Conservation (phyloP, 2,797 vertebrate genomes). For the Sebastes flavidus region DNA sequence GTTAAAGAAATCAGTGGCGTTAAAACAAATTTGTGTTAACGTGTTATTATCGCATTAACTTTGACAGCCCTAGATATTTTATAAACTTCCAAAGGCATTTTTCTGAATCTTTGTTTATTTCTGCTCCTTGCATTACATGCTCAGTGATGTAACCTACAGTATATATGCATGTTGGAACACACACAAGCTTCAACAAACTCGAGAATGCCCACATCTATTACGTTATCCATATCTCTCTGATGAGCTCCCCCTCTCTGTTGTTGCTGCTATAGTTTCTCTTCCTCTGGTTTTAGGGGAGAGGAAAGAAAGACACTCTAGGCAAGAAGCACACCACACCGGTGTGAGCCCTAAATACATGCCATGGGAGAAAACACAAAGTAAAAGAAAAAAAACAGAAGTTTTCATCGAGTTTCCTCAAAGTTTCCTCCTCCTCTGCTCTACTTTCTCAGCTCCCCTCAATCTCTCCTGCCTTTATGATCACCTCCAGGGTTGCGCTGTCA, state of each 20-base stretch:
- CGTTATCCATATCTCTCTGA: background rate
- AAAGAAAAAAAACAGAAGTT: background rate
- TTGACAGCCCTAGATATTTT: too few relatives aligned
- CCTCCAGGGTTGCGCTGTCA: conserved; percentile 46
- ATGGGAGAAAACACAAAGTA: background rate
- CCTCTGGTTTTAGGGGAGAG: background rate
- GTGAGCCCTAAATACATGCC: conserved; percentile 18
- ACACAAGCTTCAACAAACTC: background rate
- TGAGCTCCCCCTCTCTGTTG: background rate
- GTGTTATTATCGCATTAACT: too few relatives aligned
- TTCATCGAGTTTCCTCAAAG: conserved; percentile 7
- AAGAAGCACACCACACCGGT: background rate
- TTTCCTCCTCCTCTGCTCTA: conserved; percentile 5
- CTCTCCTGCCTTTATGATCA: conserved; percentile 9
- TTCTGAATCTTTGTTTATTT: background rate
- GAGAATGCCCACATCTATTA: background rate
- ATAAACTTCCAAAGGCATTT: background rate
- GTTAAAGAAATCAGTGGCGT: too few relatives aligned
- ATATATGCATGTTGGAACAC: background rate
- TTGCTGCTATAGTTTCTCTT: background rate
- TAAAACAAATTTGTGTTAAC: too few relatives aligned
- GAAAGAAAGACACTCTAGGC: background rate
- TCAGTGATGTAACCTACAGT: background rate
- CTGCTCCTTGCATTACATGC: background rate
- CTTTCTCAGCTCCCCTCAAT: conserved; percentile 7